Evolutionary conservation across 92 coral and sea anemone species (phyloP).

Genomic region (Bergia sp.): DNA sequence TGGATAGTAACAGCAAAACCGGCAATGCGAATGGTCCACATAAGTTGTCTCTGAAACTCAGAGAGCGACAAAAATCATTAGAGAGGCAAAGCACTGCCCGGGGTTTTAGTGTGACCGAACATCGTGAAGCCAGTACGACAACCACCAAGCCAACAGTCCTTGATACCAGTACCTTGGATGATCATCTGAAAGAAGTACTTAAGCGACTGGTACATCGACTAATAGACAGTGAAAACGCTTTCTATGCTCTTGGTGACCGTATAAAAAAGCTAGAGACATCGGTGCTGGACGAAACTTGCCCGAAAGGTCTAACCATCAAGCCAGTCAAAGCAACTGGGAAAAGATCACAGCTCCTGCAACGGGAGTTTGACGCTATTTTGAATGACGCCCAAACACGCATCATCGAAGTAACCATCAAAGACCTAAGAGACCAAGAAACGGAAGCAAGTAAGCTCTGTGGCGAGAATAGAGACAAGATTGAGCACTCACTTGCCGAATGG

Average conservation of each 20-base stretch:
- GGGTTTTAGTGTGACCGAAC: no score
- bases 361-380: no score
- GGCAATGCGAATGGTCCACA: slow-evolving; percentile 24
- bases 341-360: slow-evolving; percentile 23
- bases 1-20: slow-evolving; percentile 27
- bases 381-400: no score
- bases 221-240: no score
- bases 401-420: no score
- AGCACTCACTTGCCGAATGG: no score
- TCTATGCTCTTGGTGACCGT: slow-evolving; percentile 23
- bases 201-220: slow-evolving; percentile 32
- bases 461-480: no score
- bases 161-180: slow-evolving; percentile 15
- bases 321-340: slow-evolving; percentile 43
- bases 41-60: slow-evolving; percentile 31
- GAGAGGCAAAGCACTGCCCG: slow-evolving; percentile 27
- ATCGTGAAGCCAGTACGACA: no score
- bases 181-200: slow-evolving; percentile 25
- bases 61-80: no score
- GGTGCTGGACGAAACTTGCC: slow-evolving; percentile 31
- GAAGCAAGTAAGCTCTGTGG: no score
- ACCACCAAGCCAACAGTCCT: slow-evolving; percentile 22
- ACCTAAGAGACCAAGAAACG: no score
- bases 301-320: no score
- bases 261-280: slow-evolving; percentile 20